Conservation (phyloP, 92 coral and sea anemone species). For the Palythoa caribaeorum region DNA sequence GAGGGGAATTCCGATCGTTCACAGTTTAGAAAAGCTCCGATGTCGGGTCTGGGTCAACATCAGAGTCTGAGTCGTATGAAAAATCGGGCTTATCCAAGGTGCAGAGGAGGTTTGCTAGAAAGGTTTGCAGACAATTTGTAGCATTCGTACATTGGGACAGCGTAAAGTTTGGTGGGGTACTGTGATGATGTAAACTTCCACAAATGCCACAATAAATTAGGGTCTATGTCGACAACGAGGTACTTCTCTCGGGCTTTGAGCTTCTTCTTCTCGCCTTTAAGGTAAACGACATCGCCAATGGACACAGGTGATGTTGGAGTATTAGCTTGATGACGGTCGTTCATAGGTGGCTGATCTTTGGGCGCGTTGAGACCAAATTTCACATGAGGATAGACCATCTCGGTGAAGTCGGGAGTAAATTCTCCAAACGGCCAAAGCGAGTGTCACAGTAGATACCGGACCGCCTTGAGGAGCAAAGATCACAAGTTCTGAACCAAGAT, state of each 20-base stretch:
- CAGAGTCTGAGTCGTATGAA: background rate
- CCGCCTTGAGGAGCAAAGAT: constrained; percentile 20
- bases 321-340: constrained; percentile 14
- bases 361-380: constrained; percentile 78
- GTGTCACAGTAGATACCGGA: background rate
- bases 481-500: background rate
- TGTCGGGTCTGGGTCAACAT: background rate
- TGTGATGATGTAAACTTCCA: constrained; percentile 59
- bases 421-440: constrained; percentile 2
- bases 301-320: constrained; percentile 30
- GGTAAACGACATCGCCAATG: constrained; percentile 56
- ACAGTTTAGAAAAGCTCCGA: constrained; percentile 7
- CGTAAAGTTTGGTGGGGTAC: constrained; percentile 46
- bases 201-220: constrained; percentile 15
- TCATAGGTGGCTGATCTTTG: constrained; percentile 48
- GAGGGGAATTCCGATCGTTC: background rate
- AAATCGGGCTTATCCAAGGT: background rate
- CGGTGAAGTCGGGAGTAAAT: constrained; percentile 21
- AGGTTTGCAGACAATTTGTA: constrained; percentile 25
- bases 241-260: constrained; percentile 38
- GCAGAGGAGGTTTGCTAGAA: background rate
- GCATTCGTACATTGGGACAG: constrained; percentile 36
- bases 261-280: constrained; percentile 57
- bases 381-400: constrained; percentile 56
- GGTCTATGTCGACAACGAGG: constrained; percentile 24